Evolutionary conservation across 2,797 vertebrate genomes (phyloP), one percentile per base, ranked within the genome.

Genomic region (Dendrocincla tyrannina): DNA sequence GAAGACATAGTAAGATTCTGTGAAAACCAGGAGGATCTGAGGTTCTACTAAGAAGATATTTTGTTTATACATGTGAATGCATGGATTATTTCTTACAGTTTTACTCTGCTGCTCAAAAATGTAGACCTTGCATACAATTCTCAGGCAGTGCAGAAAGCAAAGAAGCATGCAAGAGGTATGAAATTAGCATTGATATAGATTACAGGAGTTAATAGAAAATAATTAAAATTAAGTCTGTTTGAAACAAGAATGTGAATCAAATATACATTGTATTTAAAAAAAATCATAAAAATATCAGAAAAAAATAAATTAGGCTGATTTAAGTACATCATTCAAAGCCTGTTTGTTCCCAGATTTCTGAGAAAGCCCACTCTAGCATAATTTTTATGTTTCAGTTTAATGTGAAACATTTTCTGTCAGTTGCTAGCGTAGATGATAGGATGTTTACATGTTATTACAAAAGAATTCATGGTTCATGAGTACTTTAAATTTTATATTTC

Each of bases 401-500:
- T 47, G 11, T 39, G 41, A 78, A 44, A 7, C 17, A 49, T 83
- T 89, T 92, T 75, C 55, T 88, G 22, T 69, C 37, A 11, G 5
- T 76, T 85, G 16, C 39, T 30, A 63, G 17, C 46, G 20, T 79
- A 78, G 28, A 74, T 66, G 39, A 64, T 37, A 62, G 22, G 49
- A 67, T 90, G 66, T 80, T 95, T 96, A 47, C 32, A 46, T 84
- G 41, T 85, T 91, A 56, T 93, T 82, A 58, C 22, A 50, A 72
- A 94, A 80, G 5, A 67, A 53, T 67, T 86, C 10, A 62, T 64
- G 30, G 47, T 87, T 89, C 66, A 37, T 72, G 76, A 88, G 23
- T 67, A 47, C 64, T 95, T 93, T 42, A 92, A 47, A 91, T 94
- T 90, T 92, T 47, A 19, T 91, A 64, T 78, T 96, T 94, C 28